phyloP scores from a whole-genome alignment of 2,113 vertebrate genomes.

The Thamnophis sirtalis region DNA sequence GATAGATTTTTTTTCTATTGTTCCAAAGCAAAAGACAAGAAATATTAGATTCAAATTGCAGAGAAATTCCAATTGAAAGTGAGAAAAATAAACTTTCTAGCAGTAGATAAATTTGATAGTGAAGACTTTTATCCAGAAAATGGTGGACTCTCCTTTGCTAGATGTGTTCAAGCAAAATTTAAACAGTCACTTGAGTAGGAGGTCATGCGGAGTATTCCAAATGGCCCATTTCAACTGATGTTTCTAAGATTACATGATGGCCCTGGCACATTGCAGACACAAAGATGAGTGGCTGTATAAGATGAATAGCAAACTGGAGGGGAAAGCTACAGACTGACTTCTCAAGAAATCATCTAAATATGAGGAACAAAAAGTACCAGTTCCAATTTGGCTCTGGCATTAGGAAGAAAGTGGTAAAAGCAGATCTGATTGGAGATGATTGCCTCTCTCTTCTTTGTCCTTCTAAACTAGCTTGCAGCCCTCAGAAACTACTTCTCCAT shows the following conservation, averaged over 20 bases:
- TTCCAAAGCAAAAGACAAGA: too few relatives aligned
- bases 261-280: too few relatives aligned
- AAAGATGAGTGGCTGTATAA: neutral
- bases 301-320: neutral
- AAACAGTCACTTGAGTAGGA: too few relatives aligned
- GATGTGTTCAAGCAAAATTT: too few relatives aligned
- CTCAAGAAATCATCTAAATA: neutral
- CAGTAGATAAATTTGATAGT: neutral
- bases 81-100: too few relatives aligned
- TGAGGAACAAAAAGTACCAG: neutral
- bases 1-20: too few relatives aligned
- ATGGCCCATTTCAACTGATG: too few relatives aligned
- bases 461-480: neutral
- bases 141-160: neutral
- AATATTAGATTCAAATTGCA: too few relatives aligned
- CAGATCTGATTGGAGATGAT: neutral
- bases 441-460: neutral
- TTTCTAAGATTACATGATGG: too few relatives aligned
- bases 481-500: neutral
- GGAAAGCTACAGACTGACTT: neutral
- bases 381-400: neutral
- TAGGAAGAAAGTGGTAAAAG: neutral
- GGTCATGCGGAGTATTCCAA: too few relatives aligned
- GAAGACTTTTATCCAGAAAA: neutral
- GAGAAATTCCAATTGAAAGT: too few relatives aligned